Evolutionary conservation across 2,888 invertebrate genomes (phyloP).

Genomic region (Metellina segmentata): DNA sequence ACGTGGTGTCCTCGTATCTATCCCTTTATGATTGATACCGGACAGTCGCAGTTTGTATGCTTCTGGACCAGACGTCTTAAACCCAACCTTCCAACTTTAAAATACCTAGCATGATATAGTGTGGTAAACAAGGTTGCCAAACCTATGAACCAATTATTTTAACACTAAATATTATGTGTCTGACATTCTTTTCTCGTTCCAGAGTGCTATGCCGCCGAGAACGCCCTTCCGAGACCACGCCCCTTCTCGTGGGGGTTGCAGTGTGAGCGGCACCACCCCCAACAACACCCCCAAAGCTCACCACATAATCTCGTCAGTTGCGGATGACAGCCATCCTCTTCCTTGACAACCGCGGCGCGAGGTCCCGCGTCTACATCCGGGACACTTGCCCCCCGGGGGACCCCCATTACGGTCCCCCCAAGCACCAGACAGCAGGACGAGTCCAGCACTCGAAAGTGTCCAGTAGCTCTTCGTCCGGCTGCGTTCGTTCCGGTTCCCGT

Average conservation of each 20-base stretch:
- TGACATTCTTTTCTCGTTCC: constrained; percentile 16
- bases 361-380: constrained; percentile 1
- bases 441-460: background rate
- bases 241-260: constrained; percentile 65
- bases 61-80: too few relatives aligned
- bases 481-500: constrained; percentile 23
- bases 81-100: too few relatives aligned
- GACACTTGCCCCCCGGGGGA: background rate
- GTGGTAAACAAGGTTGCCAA: too few relatives aligned
- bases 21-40: too few relatives aligned
- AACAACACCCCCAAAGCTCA: constrained; percentile 29
- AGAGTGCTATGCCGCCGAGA: constrained; percentile 58
- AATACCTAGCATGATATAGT: too few relatives aligned
- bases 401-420: background rate
- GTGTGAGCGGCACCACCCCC: constrained; percentile 70
- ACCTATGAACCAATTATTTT: too few relatives aligned
- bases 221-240: constrained; percentile 45
- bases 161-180: too few relatives aligned
- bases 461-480: background rate
- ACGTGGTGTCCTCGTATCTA: too few relatives aligned
- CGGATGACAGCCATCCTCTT: constrained; percentile 7
- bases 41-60: too few relatives aligned
- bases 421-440: constrained; percentile 11
- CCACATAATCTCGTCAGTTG: background rate
- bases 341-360: constrained; percentile 11